A percentile compares a stretch with the other conserved stretches of the same genome.
Conservation (phyloP, 2,113 vertebrate species). For the Spermophilus dauricus region DNA sequence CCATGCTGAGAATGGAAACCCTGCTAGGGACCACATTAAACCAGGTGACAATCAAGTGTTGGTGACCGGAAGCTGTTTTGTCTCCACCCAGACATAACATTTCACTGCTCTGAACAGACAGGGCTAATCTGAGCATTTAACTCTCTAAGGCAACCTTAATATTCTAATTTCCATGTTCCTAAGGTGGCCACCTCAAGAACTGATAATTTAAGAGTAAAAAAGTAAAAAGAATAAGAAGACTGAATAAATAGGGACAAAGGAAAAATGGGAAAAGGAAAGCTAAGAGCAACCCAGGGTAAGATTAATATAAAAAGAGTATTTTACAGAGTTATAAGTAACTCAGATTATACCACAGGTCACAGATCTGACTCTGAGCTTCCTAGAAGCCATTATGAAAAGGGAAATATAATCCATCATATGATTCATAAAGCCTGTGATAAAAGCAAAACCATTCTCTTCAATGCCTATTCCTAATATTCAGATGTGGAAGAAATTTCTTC, state of each 20-base stretch:
- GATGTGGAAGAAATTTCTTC: not conserved
- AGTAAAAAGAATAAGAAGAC: not conserved
- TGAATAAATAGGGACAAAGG: not conserved
- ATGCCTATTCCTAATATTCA: not conserved
- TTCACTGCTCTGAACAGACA: not conserved
- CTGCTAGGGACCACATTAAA: not conserved
- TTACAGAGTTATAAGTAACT: not conserved
- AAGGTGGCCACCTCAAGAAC: not conserved
- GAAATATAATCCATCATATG: not conserved
- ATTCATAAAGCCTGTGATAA: not conserved
- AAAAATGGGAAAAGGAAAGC: not conserved
- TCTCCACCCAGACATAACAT: not conserved
- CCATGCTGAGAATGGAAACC: not conserved
- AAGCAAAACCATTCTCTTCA: not conserved
- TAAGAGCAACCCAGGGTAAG: not conserved
- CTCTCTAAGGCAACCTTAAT: not conserved
- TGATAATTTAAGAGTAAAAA: not conserved
- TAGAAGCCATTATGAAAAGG: not conserved
- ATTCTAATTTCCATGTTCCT: not conserved
- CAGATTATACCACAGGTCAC: not conserved
- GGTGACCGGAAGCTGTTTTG: not conserved
- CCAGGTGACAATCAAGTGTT: not conserved
- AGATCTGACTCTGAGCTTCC: slow-evolving; percentile 30
- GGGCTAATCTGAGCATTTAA: not conserved
- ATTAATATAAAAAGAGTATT: not conserved